Evolutionary conservation across 1,140 invertebrate species (phyloP), one percentile per base, ranked within the genome.

Genomic region (Drosophila elegans): DNA sequence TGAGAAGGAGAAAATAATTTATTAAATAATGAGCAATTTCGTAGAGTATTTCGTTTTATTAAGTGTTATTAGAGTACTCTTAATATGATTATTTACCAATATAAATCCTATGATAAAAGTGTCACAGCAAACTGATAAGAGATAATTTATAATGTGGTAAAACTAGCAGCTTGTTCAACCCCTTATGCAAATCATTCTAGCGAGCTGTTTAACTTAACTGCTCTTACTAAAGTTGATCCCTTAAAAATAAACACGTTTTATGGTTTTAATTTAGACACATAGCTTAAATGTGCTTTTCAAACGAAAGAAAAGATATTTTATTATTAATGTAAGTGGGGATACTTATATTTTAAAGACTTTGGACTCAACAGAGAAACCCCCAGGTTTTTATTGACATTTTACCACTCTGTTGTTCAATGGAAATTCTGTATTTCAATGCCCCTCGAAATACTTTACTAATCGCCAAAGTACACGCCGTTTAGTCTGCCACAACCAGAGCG

Each of bases 401-500:
- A 11, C 4, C 46, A 12, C 11, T 32, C 34, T 3, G 52, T 29
- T 42, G n/a, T 34, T 21, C 53, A 57, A 57, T 2, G 27, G 46
- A 11, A 12, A 29, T 27, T 12, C n/a, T 21, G 39, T 32, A 51
- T 27, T 41, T 54, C 32, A 39, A 25, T 25, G 6, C 44, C 38
- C 34, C 38, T 21, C 29, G 9, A 51, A 51, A 41, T 34, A 60
- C 48, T 29, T 44, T 13, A 39, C 36, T 60, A 51, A 66, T 46
- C 60, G 39, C 21, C 59, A 12, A 46, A 57, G 54, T 44, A 49
- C 78, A 78, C 83, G 82, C 83, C 83, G 63, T 69, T 76, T 46
- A 89, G 83, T 88, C 83, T 88, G 79, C 69, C 78, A 71, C 68
- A 78, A 27, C 56, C 64, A 39, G 41, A 38, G 11, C 36, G 12